Base-by-base conservation (phyloP, 2,888 invertebrate genomes). In the Eristalis intricaria region DNA sequence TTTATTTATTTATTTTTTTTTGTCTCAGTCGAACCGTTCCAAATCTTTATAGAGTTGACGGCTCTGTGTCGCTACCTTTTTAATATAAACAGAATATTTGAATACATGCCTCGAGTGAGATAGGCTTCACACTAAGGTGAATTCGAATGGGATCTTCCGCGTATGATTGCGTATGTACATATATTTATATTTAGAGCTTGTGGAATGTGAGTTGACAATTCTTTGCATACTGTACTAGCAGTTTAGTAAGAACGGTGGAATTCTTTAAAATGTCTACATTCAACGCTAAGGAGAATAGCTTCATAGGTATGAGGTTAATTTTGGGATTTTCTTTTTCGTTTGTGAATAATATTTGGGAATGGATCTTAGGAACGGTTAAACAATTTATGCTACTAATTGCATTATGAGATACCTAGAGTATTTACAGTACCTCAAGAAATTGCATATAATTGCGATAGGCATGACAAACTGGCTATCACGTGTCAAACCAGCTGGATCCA, bases 11-110 rank as follows among this genome's bases (percentile, higher is more conserved):
- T 89, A 89, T 90, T 26, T 58, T 64, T 71, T 80, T 89, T 89
- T 90, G 90, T 89, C 26, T 91, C 91, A 92, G 91, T 83, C 69
- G 58, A 64, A 83, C 74, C 86, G 74, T 76, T 60, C 68, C 63
- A 64, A 82, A 83, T 65, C 69, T 70, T 78, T 78, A 70, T 65
- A 82, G 64, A 69, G 56, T 61, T 78, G 65, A 78, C 73, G 73
- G 64, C 40, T 75, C 40, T 83, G 69, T 70, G 64, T 64, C 73
- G 77, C 82, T 82, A 64, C 82, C 77, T 85, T 76, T 81, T 85
- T 70, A 61, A 56, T 65, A 64, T 63, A 75, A 81, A 66, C 19
- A n/a, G 64, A 73, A 74, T 76, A 82, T 81, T 81, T 75, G 56
- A 69, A 69, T 81, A 81, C 38, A 74, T 69, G 32, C 58, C 69